Evolutionary conservation across 2,113 vertebrate genomes (phyloP).

Genomic region (western clawed frog (Xenopus tropicalis)): DNA sequence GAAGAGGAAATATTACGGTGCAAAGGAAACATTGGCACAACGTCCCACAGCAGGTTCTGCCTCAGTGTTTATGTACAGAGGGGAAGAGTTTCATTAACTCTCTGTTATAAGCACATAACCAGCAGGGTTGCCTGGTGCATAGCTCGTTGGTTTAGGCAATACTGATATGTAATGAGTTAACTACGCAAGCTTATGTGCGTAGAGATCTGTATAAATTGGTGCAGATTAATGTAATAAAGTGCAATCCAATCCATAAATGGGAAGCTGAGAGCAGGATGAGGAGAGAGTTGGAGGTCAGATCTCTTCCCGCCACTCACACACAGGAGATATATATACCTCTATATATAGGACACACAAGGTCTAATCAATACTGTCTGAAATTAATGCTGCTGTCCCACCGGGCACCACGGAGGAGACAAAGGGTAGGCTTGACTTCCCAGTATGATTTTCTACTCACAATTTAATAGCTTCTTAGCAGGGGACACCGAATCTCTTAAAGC

Average conservation of each 20-base stretch:
- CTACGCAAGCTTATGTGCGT: background rate
- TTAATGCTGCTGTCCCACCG: slow-evolving; percentile 5
- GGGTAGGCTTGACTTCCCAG: background rate
- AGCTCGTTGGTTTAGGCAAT: too few relatives aligned
- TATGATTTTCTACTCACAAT: background rate
- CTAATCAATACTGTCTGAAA: slow-evolving; percentile 38
- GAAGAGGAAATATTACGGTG: too few relatives aligned
- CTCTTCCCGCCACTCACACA: background rate
- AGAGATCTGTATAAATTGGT: slow-evolving; percentile 5
- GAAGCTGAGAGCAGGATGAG: slow-evolving; percentile 20
- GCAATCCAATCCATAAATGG: slow-evolving; percentile 33
- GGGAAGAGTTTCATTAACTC: too few relatives aligned
- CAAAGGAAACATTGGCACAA: too few relatives aligned
- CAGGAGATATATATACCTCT: slow-evolving; percentile 25
- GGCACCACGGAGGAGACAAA: background rate
- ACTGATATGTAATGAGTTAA: background rate
- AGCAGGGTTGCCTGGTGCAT: too few relatives aligned
- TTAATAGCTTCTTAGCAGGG: background rate
- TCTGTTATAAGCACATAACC: too few relatives aligned
- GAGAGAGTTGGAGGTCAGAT: slow-evolving; percentile 31
- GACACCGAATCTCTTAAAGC: background rate
- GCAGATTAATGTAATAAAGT: slow-evolving; percentile 38
- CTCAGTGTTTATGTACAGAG: too few relatives aligned
- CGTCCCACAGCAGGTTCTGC: too few relatives aligned
- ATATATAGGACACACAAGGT: slow-evolving; percentile 33